A percentile compares a stretch with the other conserved stretches of the same genome.
Evolutionary conservation across 2,113 vertebrate species (phyloP).

Genomic region (Leuciscus idus): DNA sequence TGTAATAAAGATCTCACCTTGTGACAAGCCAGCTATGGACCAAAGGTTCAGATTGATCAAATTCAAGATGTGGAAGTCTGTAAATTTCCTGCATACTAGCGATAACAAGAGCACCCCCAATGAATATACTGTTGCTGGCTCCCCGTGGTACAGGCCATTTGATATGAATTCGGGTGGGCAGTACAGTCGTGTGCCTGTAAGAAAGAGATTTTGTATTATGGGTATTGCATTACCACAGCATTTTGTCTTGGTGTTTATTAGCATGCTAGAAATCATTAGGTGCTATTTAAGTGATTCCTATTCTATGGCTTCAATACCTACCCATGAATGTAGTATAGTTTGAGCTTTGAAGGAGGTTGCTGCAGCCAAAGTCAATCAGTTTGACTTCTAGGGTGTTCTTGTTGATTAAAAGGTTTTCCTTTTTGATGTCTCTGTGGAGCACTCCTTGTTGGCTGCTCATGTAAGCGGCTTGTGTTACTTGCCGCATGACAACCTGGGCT

Average conservation of each 20-base stretch:
- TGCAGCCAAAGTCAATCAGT: not conserved
- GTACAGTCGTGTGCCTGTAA: not conserved
- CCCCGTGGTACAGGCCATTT: not conserved
- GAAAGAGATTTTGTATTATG: not conserved
- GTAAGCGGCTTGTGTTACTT: not conserved
- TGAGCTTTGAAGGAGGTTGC: not conserved
- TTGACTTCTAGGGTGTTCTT: not conserved
- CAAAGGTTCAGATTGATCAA: not conserved
- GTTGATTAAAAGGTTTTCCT: not conserved
- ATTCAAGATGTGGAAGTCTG: not conserved
- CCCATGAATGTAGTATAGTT: not conserved
- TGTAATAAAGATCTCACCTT: not conserved
- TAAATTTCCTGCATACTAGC: not conserved
- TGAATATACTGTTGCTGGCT: not conserved
- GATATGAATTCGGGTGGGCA: not conserved
- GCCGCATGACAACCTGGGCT: not conserved
- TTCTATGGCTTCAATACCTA: not conserved
- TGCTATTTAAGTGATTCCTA: not conserved
- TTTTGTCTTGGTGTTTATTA: not conserved
- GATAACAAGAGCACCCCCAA: not conserved
- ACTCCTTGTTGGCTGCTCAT: not conserved
- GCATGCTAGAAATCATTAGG: not conserved
- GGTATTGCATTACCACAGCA: not conserved
- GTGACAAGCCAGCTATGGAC: not conserved
- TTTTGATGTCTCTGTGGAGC: not conserved